Evolutionary conservation across 2,888 invertebrate genomes (phyloP), one percentile per base, ranked within the genome.

Genomic region (Cyclophora albipunctata): DNA sequence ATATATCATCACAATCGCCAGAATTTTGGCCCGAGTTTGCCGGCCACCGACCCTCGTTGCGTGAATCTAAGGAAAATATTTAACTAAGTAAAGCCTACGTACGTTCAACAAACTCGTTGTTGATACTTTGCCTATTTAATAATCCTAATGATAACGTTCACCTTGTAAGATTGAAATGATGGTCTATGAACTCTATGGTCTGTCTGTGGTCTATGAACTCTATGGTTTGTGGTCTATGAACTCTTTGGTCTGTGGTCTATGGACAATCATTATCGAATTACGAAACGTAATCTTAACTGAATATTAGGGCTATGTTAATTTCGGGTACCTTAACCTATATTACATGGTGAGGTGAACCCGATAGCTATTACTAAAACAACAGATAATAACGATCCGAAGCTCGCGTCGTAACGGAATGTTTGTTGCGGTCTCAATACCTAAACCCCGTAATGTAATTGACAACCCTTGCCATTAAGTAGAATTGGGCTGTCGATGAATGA

Each of bases 1-100:
- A 85, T 88, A 88, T 86, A 87, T 89, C 87, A 89, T 87, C 78
- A 75, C 82, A 87, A 86, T 85, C 86, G 82, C 84, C 75, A 79
- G 78, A 84, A 84, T 82, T 84, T 81, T 77, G 76, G 75, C 73
- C 69, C 62, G 73, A 69, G 58, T 59, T 69, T 37, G 73, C 75
- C 75, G 77, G 75, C 78, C 78, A 78, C 66, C 73, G 79, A 84
- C 86, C 87, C 85, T 85, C 75, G 77, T 86, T 67, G 69, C 69
- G 71, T 67, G 76, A 76, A 77, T 73, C 77, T 71, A 71, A 73
- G 73, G 69, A 78, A 80, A 82, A 81, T 80, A 82, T 83, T 84
- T 81, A 83, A 81, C 81, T 82, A 43, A 34, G 33, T 34, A 34
- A 43, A 7, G 43, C 43, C 43, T 43, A 34, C 43, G 43, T 43